A percentile compares a stretch with the other conserved stretches of the same genome.
phyloP scores from a whole-genome alignment of 2,113 vertebrate genomes.

The Sphyrna mokarran region DNA sequence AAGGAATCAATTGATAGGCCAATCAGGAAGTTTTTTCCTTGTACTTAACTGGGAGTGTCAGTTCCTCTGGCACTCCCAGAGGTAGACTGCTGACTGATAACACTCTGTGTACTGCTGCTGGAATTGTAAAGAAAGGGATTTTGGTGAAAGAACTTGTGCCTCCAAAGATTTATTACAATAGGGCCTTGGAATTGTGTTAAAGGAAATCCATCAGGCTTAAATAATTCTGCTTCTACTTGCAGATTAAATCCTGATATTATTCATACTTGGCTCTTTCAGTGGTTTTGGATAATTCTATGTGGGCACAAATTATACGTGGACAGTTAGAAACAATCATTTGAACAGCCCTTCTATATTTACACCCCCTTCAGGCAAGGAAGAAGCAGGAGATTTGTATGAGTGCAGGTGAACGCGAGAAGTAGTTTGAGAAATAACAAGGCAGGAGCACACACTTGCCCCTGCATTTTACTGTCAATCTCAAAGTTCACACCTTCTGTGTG shows the following conservation, averaged over 20 bases:
- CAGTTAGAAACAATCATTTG: neutral
- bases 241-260: neutral
- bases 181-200: neutral
- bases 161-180: neutral
- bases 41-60: too few relatives aligned
- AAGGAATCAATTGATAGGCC: too few relatives aligned
- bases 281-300: neutral
- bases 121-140: too few relatives aligned
- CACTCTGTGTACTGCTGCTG: too few relatives aligned
- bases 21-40: too few relatives aligned
- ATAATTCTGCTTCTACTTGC: neutral
- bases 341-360: neutral
- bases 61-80: too few relatives aligned
- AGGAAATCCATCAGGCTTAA: neutral
- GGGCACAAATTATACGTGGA: neutral
- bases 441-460: neutral
- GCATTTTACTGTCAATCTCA: neutral
- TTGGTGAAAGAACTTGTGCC: too few relatives aligned
- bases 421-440: neutral
- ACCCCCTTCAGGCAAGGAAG: neutral
- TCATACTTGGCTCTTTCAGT: neutral
- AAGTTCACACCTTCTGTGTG: slow-evolving; percentile 2
- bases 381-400: neutral
- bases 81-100: too few relatives aligned
- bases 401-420: too few relatives aligned